Conservation (phyloP, 1,140 invertebrate genomes). For the Ditylenchus dipsaci region DNA sequence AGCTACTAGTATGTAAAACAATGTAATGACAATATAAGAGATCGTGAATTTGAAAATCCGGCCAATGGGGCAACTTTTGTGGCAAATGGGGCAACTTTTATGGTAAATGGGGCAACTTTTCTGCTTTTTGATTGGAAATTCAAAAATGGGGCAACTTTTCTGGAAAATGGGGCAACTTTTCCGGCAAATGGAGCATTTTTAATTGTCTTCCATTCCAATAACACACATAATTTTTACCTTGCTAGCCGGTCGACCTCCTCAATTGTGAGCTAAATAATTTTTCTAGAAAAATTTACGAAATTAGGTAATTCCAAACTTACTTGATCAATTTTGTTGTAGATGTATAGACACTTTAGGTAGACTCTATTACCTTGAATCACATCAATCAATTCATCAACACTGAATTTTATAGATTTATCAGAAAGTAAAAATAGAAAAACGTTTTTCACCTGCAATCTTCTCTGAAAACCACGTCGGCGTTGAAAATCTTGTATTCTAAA, state of each 20-base stretch:
- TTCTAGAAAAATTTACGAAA: too few relatives aligned
- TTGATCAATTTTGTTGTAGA: slow-evolving; percentile 99
- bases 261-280: not conserved
- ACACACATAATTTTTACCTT: slow-evolving; percentile 63
- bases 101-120: too few relatives aligned
- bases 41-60: too few relatives aligned
- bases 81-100: too few relatives aligned
- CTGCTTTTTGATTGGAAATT: too few relatives aligned
- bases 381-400: slow-evolving; percentile 92
- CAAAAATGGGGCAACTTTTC: too few relatives aligned
- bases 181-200: too few relatives aligned
- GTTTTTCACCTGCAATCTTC: slow-evolving; percentile 74
- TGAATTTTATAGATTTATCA: slow-evolving; percentile 27
- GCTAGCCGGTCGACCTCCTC: slow-evolving; percentile 96
- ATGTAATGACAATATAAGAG: too few relatives aligned
- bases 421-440: not conserved
- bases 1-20: too few relatives aligned
- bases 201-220: too few relatives aligned
- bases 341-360: slow-evolving; percentile 73
- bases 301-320: slow-evolving; percentile 71
- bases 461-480: slow-evolving; percentile 89
- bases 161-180: too few relatives aligned
- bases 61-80: too few relatives aligned
- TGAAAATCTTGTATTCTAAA: slow-evolving; percentile 90
- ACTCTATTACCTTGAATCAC: slow-evolving; percentile 95